Evolutionary conservation across 2,888 invertebrate species (phyloP).

Genomic region (Entomobrya proxima): DNA sequence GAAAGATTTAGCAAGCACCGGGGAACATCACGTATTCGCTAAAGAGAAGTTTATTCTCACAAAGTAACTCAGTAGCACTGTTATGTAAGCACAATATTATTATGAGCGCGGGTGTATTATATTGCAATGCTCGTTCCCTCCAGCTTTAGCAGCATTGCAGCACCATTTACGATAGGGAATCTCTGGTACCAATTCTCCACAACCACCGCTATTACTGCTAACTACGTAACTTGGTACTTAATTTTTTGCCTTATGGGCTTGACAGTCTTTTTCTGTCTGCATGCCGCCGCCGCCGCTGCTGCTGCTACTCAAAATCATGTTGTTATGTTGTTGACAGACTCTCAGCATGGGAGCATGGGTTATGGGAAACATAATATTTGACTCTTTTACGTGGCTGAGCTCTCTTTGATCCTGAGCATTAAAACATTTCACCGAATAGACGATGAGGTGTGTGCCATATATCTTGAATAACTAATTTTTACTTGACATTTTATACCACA

Average conservation of each 20-base stretch:
- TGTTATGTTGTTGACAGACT: constrained; percentile 30
- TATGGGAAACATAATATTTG: constrained; percentile 20
- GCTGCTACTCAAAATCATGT: not conserved
- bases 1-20: not conserved
- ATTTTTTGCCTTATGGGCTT: constrained; percentile 34
- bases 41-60: not conserved
- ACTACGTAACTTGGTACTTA: constrained; percentile 7
- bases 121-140: not conserved
- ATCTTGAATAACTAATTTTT: constrained; percentile 19
- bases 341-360: constrained; percentile 1
- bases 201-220: not conserved
- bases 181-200: not conserved
- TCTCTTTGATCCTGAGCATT: constrained; percentile 10
- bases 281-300: not conserved
- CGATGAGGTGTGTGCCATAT: constrained; percentile 19
- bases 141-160: too few relatives aligned
- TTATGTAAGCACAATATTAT: not conserved
- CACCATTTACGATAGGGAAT: not conserved
- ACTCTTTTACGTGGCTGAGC: not conserved
- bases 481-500: not conserved
- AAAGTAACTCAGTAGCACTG: not conserved
- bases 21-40: not conserved
- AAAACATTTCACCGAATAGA: not conserved
- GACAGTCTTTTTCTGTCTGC: not conserved
- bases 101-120: not conserved